These are phyloP conservation scores for Volucella bombylans DNA, from an alignment of 2,888 invertebrate genomes.

Conservation along the genomic window DNA sequence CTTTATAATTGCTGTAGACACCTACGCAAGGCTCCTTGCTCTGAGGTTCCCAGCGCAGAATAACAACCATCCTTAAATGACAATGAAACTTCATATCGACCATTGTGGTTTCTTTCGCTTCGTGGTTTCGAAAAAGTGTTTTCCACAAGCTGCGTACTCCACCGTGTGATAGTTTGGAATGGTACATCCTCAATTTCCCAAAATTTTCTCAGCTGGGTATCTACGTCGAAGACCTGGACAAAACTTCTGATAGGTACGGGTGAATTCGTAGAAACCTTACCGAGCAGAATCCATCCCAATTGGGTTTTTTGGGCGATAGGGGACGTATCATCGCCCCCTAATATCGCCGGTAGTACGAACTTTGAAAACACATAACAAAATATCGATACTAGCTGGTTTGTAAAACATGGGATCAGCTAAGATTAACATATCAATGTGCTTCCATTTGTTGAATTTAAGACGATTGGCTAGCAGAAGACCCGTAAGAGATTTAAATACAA, in stretches of 20 bases:
- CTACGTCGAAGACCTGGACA: background rate
- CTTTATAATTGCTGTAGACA: slow-evolving; percentile 14
- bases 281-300: background rate
- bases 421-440: slow-evolving; percentile 11
- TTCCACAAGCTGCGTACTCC: background rate
- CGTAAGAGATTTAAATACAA: slow-evolving; percentile 21
- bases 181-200: slow-evolving; percentile 1
- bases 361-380: slow-evolving; percentile 17
- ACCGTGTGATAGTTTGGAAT: background rate
- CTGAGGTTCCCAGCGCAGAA: slow-evolving; percentile 18
- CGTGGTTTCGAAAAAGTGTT: background rate
- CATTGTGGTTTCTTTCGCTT: slow-evolving; percentile 30
- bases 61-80: slow-evolving; percentile 17
- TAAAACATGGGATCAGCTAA: slow-evolving; percentile 14
- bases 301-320: slow-evolving; percentile 2
- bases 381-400: slow-evolving; percentile 1
- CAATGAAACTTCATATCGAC: slow-evolving; percentile 24
- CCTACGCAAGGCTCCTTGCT: slow-evolving; percentile 5
- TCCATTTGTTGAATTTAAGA: slow-evolving; percentile 8
- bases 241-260: background rate
- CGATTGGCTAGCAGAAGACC: slow-evolving; percentile 18
- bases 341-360: slow-evolving; percentile 10
- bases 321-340: background rate
- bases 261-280: background rate
- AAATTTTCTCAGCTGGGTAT: background rate